A percentile compares a stretch with the other conserved stretches of the same genome.
phyloP scores from a whole-genome alignment of 1,140 invertebrate species.

The Drosophila lini region DNA sequence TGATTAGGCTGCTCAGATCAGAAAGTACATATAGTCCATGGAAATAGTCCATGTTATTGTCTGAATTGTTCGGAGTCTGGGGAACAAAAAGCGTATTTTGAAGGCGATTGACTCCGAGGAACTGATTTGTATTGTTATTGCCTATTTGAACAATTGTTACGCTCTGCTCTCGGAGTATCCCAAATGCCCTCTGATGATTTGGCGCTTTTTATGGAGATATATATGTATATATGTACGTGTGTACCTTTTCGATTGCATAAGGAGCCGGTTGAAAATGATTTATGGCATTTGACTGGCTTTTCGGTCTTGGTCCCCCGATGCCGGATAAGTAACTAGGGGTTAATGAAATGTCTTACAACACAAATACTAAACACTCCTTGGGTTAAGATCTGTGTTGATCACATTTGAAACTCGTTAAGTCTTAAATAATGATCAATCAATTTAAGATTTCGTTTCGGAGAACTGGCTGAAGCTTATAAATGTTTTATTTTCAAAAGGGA shows the following conservation, averaged over 20 bases:
- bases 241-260: conserved; percentile 66
- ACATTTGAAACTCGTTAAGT: conserved; percentile 48
- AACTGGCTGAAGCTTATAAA: conserved; percentile 14
- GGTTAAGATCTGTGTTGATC: conserved; percentile 49
- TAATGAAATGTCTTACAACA: conserved; percentile 71
- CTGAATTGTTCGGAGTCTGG: conserved; percentile 39
- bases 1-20: conserved; percentile 46
- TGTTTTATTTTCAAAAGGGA: conserved; percentile 26
- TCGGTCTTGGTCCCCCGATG: conserved; percentile 44
- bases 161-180: conserved; percentile 27
- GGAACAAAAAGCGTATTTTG: conserved; percentile 52
- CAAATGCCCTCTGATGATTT: conserved; percentile 52
- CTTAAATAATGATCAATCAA: conserved; percentile 51
- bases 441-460: conserved; percentile 14
- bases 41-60: conserved; percentile 55
- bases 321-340: conserved; percentile 57
- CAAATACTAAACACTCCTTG: conserved; percentile 44
- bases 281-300: conserved; percentile 62
- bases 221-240: conserved; percentile 15
- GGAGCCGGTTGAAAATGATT: conserved; percentile 63
- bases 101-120: conserved; percentile 57
- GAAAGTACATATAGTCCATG: conserved; percentile 18
- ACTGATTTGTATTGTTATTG: conserved; percentile 78
- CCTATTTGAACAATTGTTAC: conserved; percentile 65
- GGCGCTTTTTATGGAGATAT: conserved; percentile 36